Evolutionary conservation across 2,888 invertebrate species (phyloP), one percentile per base, ranked within the genome.

Genomic region (Phyto melanocephala): DNA sequence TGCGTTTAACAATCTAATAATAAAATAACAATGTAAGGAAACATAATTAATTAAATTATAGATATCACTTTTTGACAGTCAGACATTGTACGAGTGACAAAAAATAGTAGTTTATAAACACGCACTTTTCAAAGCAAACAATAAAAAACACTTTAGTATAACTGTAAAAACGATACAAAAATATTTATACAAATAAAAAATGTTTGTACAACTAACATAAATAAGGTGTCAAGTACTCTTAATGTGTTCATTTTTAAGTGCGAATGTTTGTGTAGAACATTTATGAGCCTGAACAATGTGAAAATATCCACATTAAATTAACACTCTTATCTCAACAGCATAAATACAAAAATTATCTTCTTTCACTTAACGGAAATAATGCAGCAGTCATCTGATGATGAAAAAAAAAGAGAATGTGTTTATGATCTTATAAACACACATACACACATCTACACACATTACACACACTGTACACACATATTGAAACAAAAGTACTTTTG

Each of bases 1-100:
- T 74, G 45, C 35, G 22, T 56, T 74, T 54, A 24, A 10, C 15
- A 63, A 17, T 28, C 28, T 63, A 63, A 74, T 74, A 52, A 42
- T 52, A 72, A 42, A 24, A n/a, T 5, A 28, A 17, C 24, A 28
- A 22, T 6, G 2, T 0, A 42, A 17, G 1, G 4, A 45, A 28
- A 42, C 28, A 15, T 11, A 40, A 22, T 52, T 33, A 20, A 20
- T 28, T 52, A 15, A 60, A 17, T 17, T 11, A 40, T 17, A 37
- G 24, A 15, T 37, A 54, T n/a, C n/a, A 58, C 45, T 45, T 58
- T 45, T 42, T 56, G 50, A 33, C 20, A 54, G 0, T 22, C 37
- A 13, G 15, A 24, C 63, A 54, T 10, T n/a, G 1, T 10, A 42
- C 8, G 15, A 28, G 8, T 1, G 15, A 54, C 5, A 52, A 52